Conservation (phyloP, 2,888 invertebrate species). For the Tuta absoluta region DNA sequence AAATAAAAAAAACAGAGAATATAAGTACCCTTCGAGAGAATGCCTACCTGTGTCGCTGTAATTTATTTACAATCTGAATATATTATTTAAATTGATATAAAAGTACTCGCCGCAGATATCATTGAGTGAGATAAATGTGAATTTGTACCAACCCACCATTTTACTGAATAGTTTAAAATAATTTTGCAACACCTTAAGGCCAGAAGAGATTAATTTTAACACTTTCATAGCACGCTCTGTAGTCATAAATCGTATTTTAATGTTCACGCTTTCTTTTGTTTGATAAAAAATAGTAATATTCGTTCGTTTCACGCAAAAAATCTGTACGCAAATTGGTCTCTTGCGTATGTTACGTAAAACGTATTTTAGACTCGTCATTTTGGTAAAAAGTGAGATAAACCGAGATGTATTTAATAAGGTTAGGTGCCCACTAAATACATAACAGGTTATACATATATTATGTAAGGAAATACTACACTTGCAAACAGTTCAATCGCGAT, state of each 20-base stretch:
- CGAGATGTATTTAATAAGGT: no score
- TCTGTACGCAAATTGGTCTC: constrained; percentile 10
- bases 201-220: constrained; percentile 38
- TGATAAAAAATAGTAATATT: constrained; percentile 17
- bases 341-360: constrained; percentile 1
- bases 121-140: constrained; percentile 16
- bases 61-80: constrained; percentile 19
- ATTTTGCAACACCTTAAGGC: constrained; percentile 30
- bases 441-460: no score
- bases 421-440: no score
- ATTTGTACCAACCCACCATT: constrained; percentile 16
- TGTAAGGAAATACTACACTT: no score
- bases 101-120: constrained; percentile 10
- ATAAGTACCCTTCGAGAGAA: background rate
- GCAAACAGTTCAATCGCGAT: no score
- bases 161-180: constrained; percentile 27
- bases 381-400: no score
- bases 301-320: constrained; percentile 16
- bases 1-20: background rate
- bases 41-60: background rate
- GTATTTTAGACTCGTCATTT: background rate
- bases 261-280: constrained; percentile 46
- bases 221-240: constrained; percentile 43
- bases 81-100: constrained; percentile 19
- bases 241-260: constrained; percentile 53